Base-by-base conservation (phyloP, 2,888 invertebrate genomes). In the Chrysomela aeneicollis region DNA sequence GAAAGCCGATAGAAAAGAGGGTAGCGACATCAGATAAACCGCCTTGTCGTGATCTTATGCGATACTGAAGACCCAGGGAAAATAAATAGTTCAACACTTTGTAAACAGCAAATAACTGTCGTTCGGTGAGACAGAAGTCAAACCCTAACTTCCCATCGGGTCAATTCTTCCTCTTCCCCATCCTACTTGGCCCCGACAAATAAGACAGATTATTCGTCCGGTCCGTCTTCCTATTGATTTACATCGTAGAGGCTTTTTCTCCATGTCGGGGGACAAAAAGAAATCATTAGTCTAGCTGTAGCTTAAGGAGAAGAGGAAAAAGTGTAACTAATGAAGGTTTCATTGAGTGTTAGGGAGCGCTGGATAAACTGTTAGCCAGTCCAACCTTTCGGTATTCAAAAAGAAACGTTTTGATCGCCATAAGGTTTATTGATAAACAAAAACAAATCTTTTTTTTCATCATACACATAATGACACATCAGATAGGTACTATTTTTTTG, bases 141-240 rank as follows among this genome's bases (percentile, higher is more conserved):
- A 68, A 64, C 64, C 71, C 69, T 63, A 62, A 67, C 66, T 66
- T 70, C 67, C 66, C 70, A 68, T 71, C 66, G 68, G 71, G 73
- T 70, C 77, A 76, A 78, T 79, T 79, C 79, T 80, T 79, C 77
- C 76, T 75, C 71, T 73, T 73, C 72, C 73, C 72, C 77, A 79
- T 79, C 80, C 74, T 77, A 77, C 79, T 79, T 80, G 78, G 78
- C 75, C 72, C 76, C 79, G 81, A 80, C 82, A 82, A 82, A 81
- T 81, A 79, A 79, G 81, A 80, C 78, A 77, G 78, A 79, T 79
- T 80, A 81, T 82, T 82, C 81, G 82, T 81, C 81, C 81, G 78
- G 77, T 74, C 78, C 76, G 78, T 77, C 79, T 71, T 73, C 62
- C 81, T 80, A 82, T 82, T 82, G 82, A 82, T 82, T 82, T 81